Conservation (phyloP, 2,888 invertebrate genomes). For the Ennomos quercinarius region DNA sequence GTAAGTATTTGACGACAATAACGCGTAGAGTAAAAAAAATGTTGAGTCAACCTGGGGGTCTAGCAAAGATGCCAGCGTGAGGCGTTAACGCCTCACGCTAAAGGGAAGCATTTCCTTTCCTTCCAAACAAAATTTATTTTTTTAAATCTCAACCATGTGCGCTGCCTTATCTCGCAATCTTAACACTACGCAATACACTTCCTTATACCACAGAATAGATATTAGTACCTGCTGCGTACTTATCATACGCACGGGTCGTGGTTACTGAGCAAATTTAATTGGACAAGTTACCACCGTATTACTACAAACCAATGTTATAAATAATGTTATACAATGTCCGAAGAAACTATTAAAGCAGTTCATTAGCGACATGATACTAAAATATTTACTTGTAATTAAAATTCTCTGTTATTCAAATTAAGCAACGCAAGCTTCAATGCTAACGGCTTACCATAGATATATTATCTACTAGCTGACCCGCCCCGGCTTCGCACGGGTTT, state of each 20-base stretch:
- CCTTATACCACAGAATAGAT: constrained; percentile 8
- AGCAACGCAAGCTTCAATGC: constrained; percentile 17
- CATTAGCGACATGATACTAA: constrained; percentile 1
- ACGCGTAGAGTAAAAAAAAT: no score
- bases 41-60: no score
- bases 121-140: not conserved
- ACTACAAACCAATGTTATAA: not conserved
- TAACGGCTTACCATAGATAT: constrained; percentile 11
- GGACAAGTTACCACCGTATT: not conserved
- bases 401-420: constrained; percentile 9
- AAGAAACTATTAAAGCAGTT: not conserved
- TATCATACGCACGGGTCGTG: not conserved
- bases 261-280: not conserved
- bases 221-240: no score
- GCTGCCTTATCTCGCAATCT: constrained; percentile 8
- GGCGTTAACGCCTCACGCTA: no score
- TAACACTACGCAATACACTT: constrained; percentile 2
- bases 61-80: no score
- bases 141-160: not conserved
- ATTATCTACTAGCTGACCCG: not conserved
- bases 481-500: no score
- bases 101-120: no score
- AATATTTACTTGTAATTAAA: not conserved
- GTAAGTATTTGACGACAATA: no score
- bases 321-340: not conserved